Evolutionary conservation across 1,140 invertebrate species (phyloP), one percentile per base, ranked within the genome.

Genomic region (Pseudobourletiella spinata): DNA sequence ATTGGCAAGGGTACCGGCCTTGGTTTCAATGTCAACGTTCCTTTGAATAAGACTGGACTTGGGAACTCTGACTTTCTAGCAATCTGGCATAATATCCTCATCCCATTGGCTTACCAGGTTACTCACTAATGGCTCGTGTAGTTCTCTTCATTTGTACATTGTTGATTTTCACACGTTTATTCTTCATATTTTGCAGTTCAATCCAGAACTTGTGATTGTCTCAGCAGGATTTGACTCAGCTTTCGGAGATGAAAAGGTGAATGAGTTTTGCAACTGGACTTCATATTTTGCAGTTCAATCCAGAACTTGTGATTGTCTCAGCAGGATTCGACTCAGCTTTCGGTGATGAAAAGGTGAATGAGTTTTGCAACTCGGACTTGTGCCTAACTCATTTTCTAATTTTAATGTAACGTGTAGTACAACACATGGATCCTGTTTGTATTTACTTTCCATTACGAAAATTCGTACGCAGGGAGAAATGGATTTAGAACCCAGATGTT

Each of bases 401-500:
- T n/a, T n/a, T n/a, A n/a, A n/a, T n/a, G n/a, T n/a, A n/a, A n/a
- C n/a, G n/a, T n/a, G n/a, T n/a, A n/a, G n/a, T n/a, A n/a, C n/a
- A n/a, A n/a, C n/a, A n/a, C n/a, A n/a, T n/a, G n/a, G n/a, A n/a
- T n/a, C n/a, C n/a, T n/a, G n/a, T n/a, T n/a, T n/a, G n/a, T n/a
- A n/a, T n/a, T n/a, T n/a, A n/a, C n/a, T n/a, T n/a, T n/a, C n/a
- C n/a, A n/a, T n/a, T n/a, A n/a, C n/a, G n/a, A n/a, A n/a, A n/a
- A n/a, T n/a, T n/a, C n/a, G n/a, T n/a, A n/a, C n/a, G n/a, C 71
- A 94, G 88, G 94, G 94, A 24, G 81, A 90, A 75, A 97, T 97
- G 94, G 79, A 84, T 72, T 77, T 98, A 1, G 89, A 85, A 0
- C 93, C 94, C 8, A 86, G 85, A 14, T 86, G 85, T 72, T 98